These are phyloP conservation scores for Cantharis nigra DNA, from an alignment of 2,888 invertebrate species.

Conservation along the genomic window DNA sequence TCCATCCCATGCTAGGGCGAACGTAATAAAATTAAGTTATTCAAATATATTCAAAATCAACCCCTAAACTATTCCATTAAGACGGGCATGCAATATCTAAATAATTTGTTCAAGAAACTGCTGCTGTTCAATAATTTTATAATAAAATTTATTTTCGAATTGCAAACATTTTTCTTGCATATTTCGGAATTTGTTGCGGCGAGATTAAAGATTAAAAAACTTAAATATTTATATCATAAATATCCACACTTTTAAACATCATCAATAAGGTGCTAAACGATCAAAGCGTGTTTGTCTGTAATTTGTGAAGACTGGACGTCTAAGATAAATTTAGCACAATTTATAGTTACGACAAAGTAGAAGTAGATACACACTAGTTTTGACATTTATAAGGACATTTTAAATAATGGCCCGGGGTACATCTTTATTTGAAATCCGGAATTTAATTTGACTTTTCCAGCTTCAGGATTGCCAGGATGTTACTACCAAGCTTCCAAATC, in stretches of 20 bases:
- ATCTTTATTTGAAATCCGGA: background rate
- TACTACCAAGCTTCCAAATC: background rate
- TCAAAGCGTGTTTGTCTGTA: constrained; percentile 20
- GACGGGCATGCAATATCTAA: constrained; percentile 18
- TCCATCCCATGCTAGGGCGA: constrained; percentile 3
- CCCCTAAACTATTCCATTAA: constrained; percentile 9
- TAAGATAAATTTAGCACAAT: constrained; percentile 3
- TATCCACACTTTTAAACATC: constrained; percentile 12
- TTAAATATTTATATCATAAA: constrained; percentile 26
- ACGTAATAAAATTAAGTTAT: constrained; percentile 25
- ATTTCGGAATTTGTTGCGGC: constrained; percentile 11
- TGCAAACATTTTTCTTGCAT: constrained; percentile 19
- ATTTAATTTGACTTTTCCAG: background rate
- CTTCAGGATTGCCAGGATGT: background rate
- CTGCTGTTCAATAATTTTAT: background rate
- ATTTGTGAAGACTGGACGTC: constrained; percentile 8
- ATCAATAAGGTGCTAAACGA: constrained; percentile 14
- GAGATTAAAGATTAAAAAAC: constrained; percentile 10
- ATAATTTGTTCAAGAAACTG: constrained; percentile 6
- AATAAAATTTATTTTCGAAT: constrained; percentile 19
- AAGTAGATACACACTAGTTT: background rate
- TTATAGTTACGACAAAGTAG: background rate
- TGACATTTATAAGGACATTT: background rate
- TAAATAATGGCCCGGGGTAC: background rate
- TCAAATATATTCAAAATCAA: constrained; percentile 31